Base-by-base conservation (phyloP, 1,140 invertebrate species). In the Polypedilum pembai region DNA sequence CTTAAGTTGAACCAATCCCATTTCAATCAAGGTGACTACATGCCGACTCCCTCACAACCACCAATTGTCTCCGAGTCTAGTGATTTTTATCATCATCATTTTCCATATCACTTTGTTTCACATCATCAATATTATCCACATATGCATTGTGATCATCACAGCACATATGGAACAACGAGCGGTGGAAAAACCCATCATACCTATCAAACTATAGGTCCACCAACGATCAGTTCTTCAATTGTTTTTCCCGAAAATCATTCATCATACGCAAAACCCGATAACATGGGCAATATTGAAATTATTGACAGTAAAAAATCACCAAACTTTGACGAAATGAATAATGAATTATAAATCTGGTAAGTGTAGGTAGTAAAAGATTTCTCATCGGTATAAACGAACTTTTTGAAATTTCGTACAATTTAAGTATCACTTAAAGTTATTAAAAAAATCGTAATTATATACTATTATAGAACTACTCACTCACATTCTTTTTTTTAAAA, bases 1-100 rank as follows among this genome's bases (percentile, higher is more conserved):
- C 80, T 80, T 69, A 81, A 82, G 65, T 79, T 82, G 21, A 80
- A 80, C 74, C 81, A 82, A 77, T 80, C 81, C n/a, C 81, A 81
- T 75, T 78, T 80, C 65, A 69, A 69, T 69, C 65, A 69, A 69
- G 65, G 65, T 18, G 65, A 69, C 18, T 69, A 69, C 10, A 20
- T 69, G 20, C 17, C 65, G 18, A 8, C 65, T 69, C 65, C 65
- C 65, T 69, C 65, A 0, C 65, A 69, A 12, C 65, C 65, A 12
- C 65, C 65, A 69, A 56, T 56, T 17, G 65, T 69, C 10, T 18
- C n/a, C 10, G 65, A 69, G 20, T 20, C 65, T 7, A 69, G 17
- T 69, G 65, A 69, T 12, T 69, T 69, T 18, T 69, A 69, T 69
- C 65, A 69, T 18, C 65, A 69, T 69, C 65, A 69, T 69, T 69